Evolutionary conservation across 2,797 vertebrate species (phyloP).

Genomic region (Crenuchus spilurus): DNA sequence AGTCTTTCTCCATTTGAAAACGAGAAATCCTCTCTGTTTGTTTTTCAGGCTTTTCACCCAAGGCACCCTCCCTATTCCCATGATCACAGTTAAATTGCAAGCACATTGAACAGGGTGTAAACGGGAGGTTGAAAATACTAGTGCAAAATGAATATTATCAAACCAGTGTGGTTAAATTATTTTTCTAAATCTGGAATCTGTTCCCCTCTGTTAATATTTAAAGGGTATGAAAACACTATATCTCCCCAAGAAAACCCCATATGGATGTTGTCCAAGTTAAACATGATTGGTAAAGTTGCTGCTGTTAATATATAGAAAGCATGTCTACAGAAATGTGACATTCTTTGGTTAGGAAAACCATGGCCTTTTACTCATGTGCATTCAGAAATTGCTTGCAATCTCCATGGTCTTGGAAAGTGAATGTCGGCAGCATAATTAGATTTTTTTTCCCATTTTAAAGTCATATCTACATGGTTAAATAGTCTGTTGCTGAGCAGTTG

Average conservation of each 20-base stretch:
- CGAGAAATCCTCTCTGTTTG: constrained; percentile 50
- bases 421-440: background rate
- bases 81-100: constrained; percentile 61
- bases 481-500: too few relatives aligned
- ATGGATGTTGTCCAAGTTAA: constrained; percentile 50
- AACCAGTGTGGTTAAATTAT: constrained; percentile 48
- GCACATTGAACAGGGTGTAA: constrained; percentile 59
- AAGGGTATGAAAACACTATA: constrained; percentile 49
- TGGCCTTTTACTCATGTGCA: background rate
- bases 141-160: constrained; percentile 50
- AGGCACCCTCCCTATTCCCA: constrained; percentile 53
- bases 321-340: background rate
- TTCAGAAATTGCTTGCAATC: background rate
- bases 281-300: constrained; percentile 15
- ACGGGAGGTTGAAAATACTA: constrained; percentile 41
- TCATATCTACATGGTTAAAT: too few relatives aligned
- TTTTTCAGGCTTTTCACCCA: constrained; percentile 59
- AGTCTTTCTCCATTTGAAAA: constrained; percentile 51
- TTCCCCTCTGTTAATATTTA: constrained; percentile 53
- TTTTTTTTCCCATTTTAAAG: too few relatives aligned
- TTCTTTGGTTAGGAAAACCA: background rate
- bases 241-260: constrained; percentile 28
- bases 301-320: constrained; percentile 13
- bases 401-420: background rate
- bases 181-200: constrained; percentile 47